These are phyloP conservation scores for Sussaba pulchella DNA, from an alignment of 2,888 invertebrate species.

Conservation along the genomic window DNA sequence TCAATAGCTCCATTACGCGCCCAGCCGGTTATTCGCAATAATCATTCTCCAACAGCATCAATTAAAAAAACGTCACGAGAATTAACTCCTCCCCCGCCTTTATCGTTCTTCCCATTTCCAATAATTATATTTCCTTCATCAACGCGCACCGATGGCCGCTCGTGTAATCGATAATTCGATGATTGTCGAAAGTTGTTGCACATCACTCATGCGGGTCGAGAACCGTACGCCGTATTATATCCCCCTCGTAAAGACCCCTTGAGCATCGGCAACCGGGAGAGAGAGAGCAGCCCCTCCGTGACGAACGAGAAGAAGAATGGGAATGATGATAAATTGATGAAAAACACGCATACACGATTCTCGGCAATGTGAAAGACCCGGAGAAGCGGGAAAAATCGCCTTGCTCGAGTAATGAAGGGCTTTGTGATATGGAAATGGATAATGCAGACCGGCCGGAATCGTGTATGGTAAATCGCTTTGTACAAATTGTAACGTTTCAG, in stretches of 20 bases:
- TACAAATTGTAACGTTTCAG: neutral
- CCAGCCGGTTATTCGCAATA: neutral
- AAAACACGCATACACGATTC: conserved; percentile 11
- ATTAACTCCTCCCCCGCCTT: neutral
- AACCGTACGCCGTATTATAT: neutral
- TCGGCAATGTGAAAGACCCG: neutral
- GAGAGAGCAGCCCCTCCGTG: conserved; percentile 22
- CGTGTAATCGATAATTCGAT: conserved; percentile 12
- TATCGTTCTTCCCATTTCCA: too few relatives aligned
- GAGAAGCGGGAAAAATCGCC: conserved; percentile 15
- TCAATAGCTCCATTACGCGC: conserved; percentile 21
- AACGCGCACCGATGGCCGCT: neutral
- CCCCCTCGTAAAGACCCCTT: neutral
- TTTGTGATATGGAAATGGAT: conserved; percentile 12
- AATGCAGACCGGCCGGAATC: neutral
- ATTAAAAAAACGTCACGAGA: neutral
- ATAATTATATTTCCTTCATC: neutral
- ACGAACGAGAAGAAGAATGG: conserved; percentile 31
- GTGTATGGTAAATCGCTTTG: neutral
- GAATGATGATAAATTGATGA: conserved; percentile 54
- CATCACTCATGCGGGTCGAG: conserved; percentile 8
- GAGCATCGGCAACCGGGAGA: neutral
- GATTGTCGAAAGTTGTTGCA: conserved; percentile 17
- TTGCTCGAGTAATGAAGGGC: conserved; percentile 30
- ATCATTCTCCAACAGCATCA: neutral